phyloP scores from a whole-genome alignment of 2,113 vertebrate species.

The Zosterops borbonicus region DNA sequence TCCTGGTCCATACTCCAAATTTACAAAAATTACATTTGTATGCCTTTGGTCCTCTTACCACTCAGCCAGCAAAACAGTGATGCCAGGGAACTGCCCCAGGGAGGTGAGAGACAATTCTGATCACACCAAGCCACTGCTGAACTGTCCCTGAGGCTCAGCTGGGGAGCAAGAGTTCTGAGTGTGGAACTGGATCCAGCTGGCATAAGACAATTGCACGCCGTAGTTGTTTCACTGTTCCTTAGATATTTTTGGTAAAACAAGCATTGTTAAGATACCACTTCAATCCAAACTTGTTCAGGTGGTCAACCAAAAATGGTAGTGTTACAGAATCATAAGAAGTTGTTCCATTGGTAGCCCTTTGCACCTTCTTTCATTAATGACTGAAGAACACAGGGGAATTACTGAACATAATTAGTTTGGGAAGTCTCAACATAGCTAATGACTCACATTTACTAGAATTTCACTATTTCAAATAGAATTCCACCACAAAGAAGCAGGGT shows the following conservation, averaged over 20 bases:
- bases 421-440: neutral
- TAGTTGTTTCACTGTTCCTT: neutral
- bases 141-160: neutral
- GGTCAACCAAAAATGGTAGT: neutral
- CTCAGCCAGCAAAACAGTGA: neutral
- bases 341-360: neutral
- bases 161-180: neutral
- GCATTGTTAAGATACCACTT: neutral
- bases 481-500: neutral
- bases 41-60: neutral
- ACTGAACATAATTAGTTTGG: neutral
- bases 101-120: neutral
- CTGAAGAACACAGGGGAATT: neutral
- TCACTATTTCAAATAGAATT: conserved; percentile 16
- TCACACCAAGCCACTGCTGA: accelerated
- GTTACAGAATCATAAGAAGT: neutral
- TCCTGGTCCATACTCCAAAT: neutral
- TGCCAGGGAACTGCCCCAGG: neutral
- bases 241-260: neutral
- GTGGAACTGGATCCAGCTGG: neutral
- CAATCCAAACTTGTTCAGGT: neutral
- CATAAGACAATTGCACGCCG: neutral
- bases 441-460: neutral
- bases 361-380: neutral
- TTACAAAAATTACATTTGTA: neutral